These are phyloP conservation scores for Bombyx huttoni DNA, from an alignment of 2,888 invertebrate genomes.

Conservation along the genomic window DNA sequence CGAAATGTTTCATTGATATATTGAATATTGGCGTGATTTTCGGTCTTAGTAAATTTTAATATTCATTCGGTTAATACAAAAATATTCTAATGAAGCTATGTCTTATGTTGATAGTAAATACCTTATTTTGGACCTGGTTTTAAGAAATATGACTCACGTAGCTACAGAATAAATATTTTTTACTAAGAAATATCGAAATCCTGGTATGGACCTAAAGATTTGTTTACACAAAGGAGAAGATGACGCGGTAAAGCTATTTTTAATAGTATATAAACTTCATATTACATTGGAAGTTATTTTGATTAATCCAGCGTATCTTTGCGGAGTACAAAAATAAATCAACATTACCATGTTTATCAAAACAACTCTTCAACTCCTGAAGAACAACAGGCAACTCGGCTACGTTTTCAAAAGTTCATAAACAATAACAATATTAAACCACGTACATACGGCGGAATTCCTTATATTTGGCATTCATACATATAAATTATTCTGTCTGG, in stretches of 20 bases:
- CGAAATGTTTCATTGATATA: slow-evolving; percentile 15
- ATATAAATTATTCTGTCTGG: slow-evolving; percentile 19
- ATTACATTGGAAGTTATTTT: too few species aligned
- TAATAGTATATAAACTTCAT: too few species aligned
- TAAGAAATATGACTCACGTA: too few species aligned
- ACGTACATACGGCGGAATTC: background rate
- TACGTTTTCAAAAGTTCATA: background rate
- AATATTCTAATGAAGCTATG: too few species aligned
- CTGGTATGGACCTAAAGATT: too few species aligned
- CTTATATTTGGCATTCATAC: slow-evolving; percentile 17
- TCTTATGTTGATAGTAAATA: too few species aligned
- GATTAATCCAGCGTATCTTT: background rate
- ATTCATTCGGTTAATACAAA: too few species aligned
- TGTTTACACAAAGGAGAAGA: too few species aligned
- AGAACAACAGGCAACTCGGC: background rate
- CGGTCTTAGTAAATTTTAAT: slow-evolving; percentile 1
- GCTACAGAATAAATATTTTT: too few species aligned
- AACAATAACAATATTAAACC: background rate
- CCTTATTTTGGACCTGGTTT: too few species aligned
- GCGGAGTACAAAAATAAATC: background rate
- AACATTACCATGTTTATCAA: background rate
- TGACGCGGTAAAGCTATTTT: too few species aligned
- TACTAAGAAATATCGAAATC: too few species aligned
- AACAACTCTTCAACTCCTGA: background rate
- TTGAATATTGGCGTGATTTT: slow-evolving; percentile 10